phyloP scores from a whole-genome alignment of 2,888 invertebrate species.

The Carpatolechia fugitivella region DNA sequence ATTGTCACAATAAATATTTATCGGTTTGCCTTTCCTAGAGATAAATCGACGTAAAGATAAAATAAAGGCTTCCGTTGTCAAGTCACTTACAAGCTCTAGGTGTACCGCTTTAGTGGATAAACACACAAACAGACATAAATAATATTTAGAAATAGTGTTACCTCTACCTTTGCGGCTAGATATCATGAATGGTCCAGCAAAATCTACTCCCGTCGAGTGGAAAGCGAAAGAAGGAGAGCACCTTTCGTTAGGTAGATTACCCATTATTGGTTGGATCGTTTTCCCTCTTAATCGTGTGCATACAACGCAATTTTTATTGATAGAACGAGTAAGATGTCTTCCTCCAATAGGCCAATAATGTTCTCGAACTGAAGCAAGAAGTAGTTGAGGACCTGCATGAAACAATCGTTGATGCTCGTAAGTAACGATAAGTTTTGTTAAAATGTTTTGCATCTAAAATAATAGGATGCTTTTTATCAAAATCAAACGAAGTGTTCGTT shows the following conservation, averaged over 20 bases:
- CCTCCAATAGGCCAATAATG: background rate
- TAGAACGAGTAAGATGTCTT: background rate
- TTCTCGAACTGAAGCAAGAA: background rate
- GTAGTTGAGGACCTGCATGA: background rate
- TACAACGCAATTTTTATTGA: background rate
- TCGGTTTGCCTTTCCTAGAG: slow-evolving; percentile 5
- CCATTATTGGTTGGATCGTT: slow-evolving; percentile 13
- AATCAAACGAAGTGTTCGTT: background rate
- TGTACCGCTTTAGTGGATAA: background rate
- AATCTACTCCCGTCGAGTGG: slow-evolving; percentile 9
- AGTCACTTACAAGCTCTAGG: slow-evolving; percentile 1
- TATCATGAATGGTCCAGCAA: slow-evolving; percentile 16
- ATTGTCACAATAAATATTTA: slow-evolving; percentile 3
- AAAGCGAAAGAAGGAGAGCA: slow-evolving; percentile 2
- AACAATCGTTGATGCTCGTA: background rate
- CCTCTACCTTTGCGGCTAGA: slow-evolving; percentile 5
- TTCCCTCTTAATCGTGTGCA: background rate
- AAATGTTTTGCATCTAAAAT: background rate
- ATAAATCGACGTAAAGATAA: background rate
- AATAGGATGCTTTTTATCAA: background rate
- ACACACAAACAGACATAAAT: slow-evolving; percentile 6
- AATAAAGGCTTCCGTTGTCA: background rate
- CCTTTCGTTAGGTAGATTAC: slow-evolving; percentile 8
- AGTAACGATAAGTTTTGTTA: background rate
- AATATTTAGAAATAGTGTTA: background rate